Conservation (phyloP, 37 sponge, comb jelly and placozoan species). For the Lycopodina hypogea region DNA sequence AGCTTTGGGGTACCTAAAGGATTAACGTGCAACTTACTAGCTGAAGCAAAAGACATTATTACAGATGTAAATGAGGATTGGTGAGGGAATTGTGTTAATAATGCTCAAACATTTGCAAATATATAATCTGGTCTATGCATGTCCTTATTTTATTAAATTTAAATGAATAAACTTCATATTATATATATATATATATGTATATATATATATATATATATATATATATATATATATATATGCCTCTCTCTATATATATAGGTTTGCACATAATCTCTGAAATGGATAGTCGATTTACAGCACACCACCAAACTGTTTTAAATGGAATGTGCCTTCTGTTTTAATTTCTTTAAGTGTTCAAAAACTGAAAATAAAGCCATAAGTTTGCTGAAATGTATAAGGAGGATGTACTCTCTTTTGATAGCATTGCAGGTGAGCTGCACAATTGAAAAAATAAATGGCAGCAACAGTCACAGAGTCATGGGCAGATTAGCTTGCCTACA, state of each 20-base stretch:
- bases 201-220: too few relatives aligned
- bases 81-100: not conserved
- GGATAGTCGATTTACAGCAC: slow-evolving; percentile 13
- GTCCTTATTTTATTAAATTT: too few relatives aligned
- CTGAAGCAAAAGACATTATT: slow-evolving; percentile 58
- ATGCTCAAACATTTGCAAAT: not conserved
- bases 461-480: slow-evolving; percentile 15
- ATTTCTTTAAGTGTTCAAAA: slow-evolving; percentile 8
- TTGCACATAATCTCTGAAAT: slow-evolving; percentile 40
- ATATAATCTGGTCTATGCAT: too few relatives aligned
- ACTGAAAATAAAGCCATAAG: not conserved
- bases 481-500: slow-evolving; percentile 4
- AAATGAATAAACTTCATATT: too few relatives aligned
- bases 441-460: slow-evolving; percentile 32
- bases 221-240: too few relatives aligned
- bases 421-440: slow-evolving; percentile 32
- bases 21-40: slow-evolving; percentile 51
- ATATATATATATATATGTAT: too few relatives aligned
- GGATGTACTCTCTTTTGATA: slow-evolving; percentile 11
- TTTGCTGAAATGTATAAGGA: slow-evolving; percentile 20
- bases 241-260: slow-evolving; percentile 28
- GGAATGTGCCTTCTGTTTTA: slow-evolving; percentile 14
- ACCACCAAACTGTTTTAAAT: slow-evolving; percentile 44
- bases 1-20: slow-evolving; percentile 44
- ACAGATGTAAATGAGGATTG: slow-evolving; percentile 15